Base-by-base conservation (phyloP, 2,888 invertebrate species). In the Thyatira batis region DNA sequence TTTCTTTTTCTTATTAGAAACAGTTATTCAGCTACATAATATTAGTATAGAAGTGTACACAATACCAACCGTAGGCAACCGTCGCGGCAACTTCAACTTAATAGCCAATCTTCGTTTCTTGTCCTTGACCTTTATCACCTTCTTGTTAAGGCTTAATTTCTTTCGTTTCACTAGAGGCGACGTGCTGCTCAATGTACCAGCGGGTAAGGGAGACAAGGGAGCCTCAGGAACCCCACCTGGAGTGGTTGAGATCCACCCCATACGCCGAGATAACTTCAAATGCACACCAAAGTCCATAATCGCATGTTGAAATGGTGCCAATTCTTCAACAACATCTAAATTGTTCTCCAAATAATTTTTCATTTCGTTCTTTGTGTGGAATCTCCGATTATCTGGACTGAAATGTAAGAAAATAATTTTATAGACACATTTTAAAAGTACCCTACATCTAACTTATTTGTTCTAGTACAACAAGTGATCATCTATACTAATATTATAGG, bases 281-380 rank as follows among this genome's bases (percentile, higher is more conserved):
- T 92, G 92, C 0, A 87, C 83, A 0, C 91, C 89, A 49, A 92
- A 92, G 63, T 92, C 92, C 43, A 85, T 63, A 1, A 92, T 71
- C 0, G 81, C 85, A 11, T 69, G 50, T 44, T 85, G 83, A 58
- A 82, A 88, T 0, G 67, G 60, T n/a, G 67, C 73, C 1, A 84
- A 53, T 0, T 60, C 48, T 0, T 71, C 17, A 6, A 27, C 46
- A 2, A 27, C 69, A 8, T 78, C 73, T 0, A 75, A 61, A 2
- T 69, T 69, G 45, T 73, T 73, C 49, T 86, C 87, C 0, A 92
- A 61, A 52, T 79, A 91, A 11, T 73, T 60, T 0, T 85, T 81
- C 85, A 92, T 89, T 60, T 92, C 92, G 0, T 80, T 80, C 54
- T 87, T 89, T 0, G 88, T 90, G 65, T 92, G 92, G 64, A 91